These are phyloP conservation scores for Zaprionus nigranus DNA, from an alignment of 1,140 invertebrate species.

Conservation along the genomic window DNA sequence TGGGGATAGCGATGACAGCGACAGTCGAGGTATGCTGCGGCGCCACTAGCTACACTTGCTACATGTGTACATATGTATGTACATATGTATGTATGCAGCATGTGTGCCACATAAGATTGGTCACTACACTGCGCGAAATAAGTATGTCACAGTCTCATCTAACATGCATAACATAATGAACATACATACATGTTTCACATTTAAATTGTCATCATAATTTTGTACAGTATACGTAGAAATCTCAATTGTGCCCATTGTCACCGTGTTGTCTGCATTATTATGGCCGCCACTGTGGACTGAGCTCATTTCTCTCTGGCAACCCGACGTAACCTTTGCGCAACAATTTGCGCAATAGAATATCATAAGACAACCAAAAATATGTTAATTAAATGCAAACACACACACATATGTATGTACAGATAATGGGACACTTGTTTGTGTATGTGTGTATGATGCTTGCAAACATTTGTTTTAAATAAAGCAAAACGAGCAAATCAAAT, in stretches of 20 bases:
- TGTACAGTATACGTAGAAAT: not conserved
- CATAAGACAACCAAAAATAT: conserved; percentile 23
- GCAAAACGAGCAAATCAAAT: conserved; percentile 9
- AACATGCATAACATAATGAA: too few relatives aligned
- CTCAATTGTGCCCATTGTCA: conserved; percentile 5
- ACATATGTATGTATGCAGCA: not conserved
- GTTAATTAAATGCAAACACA: conserved; percentile 40
- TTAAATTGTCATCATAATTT: not conserved
- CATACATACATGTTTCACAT: not conserved
- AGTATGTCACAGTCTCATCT: not conserved
- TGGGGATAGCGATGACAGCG: conserved; percentile 7
- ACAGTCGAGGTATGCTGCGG: not conserved
- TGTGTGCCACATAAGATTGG: conserved; percentile 10
- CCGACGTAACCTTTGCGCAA: conserved; percentile 22
- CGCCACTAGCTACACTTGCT: conserved; percentile 9
- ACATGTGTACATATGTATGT: too few relatives aligned
- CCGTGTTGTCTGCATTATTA: conserved; percentile 25
- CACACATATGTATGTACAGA: not conserved
- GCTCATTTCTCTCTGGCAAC: conserved; percentile 16
- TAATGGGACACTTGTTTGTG: not conserved
- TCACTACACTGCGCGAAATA: not conserved
- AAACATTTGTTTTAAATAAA: conserved; percentile 13
- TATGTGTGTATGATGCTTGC: conserved; percentile 8
- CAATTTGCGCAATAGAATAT: conserved; percentile 30
- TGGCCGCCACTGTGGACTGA: conserved; percentile 26